Base-by-base conservation (phyloP, 2,113 vertebrate species). In the Cygnus atratus region DNA sequence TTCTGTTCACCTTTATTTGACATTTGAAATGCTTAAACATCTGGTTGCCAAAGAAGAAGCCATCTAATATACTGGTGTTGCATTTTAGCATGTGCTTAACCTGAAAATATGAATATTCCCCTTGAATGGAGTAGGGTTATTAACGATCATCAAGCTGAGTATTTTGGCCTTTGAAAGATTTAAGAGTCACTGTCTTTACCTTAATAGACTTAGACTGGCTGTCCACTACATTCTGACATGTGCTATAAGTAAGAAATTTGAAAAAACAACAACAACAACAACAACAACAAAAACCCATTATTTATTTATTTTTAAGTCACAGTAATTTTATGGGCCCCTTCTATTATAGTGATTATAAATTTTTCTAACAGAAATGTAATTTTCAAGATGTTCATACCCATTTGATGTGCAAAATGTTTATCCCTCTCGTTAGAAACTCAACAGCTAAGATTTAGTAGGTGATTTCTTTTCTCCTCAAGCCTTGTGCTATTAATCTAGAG, bases 361-460 rank as follows among this genome's bases (percentile, higher is more conserved):
- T 87, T 87, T 79, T 87, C 12, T 19, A 91, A 35, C 55, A 66
- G 54, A 92, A 96, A 41, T 84, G 31, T 75, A 44, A 73, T 94
- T 94, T 94, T 94, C 44, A 79, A 92, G 29, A 54, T 82, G 15
- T 50, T 79, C 33, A 54, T 95, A 44, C 13, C 28, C 21, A n/a
- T 81, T 85, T 91, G 61, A 73, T 91, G 44, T 85, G 31, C 52
- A 87, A 89, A 87, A 88, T 87, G 29, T 88, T 95, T 84, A 70
- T 90, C 59, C 18, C 2, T 54, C 22, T 71, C 48, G 75, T 84
- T 91, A 89, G 81, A 84, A 93, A 76, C 17, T 7, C 61, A 95
- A 41, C 65, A 80, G 46, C 57, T 87, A 72, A 84, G 83, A 68
- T 90, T 67, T 94, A 82, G 26, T 55, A 55, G 33, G 28, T 83